Percentiles rank a stretch among this genome's conserved stretches.
phyloP scores from a whole-genome alignment of 1,140 invertebrate species.

The Laupala kohalensis region DNA sequence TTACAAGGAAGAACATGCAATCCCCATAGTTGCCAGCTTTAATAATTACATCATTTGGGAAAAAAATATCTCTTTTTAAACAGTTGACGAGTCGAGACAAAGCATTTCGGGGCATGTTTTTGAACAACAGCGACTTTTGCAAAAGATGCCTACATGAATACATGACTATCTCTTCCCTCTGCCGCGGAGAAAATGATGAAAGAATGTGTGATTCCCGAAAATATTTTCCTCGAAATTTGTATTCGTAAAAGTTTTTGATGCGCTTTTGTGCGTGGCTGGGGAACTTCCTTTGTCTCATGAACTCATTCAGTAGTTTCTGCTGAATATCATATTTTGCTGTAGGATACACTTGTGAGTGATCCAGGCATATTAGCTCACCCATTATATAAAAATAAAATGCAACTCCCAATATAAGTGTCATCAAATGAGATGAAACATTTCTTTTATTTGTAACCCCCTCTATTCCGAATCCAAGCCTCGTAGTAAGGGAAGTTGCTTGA shows the following conservation, averaged over 20 bases:
- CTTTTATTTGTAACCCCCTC: too few relatives aligned
- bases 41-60: conserved; percentile 39
- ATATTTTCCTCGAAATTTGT: neutral
- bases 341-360: neutral
- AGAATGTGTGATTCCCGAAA: neutral
- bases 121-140: neutral
- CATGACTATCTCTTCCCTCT: neutral
- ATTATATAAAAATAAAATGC: too few relatives aligned
- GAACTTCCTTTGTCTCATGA: neutral
- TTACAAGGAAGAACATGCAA: conserved; percentile 43
- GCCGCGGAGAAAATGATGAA: neutral
- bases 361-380: too few relatives aligned
- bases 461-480: too few relatives aligned
- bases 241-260: neutral
- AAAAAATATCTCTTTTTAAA: conserved; percentile 33
- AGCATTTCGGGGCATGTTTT: neutral
- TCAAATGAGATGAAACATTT: too few relatives aligned
- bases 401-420: too few relatives aligned
- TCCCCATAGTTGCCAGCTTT: conserved; percentile 38
- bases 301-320: neutral
- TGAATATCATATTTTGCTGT: neutral
- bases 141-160: neutral
- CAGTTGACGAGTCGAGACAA: neutral
- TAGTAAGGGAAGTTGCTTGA: too few relatives aligned
- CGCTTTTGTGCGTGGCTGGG: neutral